A percentile compares a stretch with the other conserved stretches of the same genome.
These are phyloP conservation scores for Tragelaphus scriptus DNA, from an alignment of 2,113 vertebrate genomes.

Conservation along the genomic window DNA sequence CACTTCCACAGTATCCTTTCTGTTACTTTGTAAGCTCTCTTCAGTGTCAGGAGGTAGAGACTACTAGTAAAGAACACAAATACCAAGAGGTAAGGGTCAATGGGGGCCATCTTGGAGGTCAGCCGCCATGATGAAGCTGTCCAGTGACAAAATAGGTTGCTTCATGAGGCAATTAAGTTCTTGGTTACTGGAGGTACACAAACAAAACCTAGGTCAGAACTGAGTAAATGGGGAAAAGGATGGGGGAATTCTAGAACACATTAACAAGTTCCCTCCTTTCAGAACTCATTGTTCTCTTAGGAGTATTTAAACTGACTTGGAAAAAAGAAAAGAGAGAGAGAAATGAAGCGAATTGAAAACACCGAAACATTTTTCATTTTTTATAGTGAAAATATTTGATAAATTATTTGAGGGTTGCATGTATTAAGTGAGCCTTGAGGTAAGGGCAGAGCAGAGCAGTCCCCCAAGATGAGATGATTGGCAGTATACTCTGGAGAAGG, in stretches of 20 bases:
- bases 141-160: background rate
- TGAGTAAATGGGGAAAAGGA: background rate
- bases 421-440: slow-evolving; percentile 55
- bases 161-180: background rate
- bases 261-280: background rate
- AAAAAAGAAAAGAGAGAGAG: background rate
- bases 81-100: background rate
- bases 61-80: background rate
- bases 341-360: background rate
- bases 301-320: background rate
- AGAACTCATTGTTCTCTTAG: background rate
- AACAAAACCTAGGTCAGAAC: background rate
- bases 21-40: background rate
- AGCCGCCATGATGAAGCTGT: background rate
- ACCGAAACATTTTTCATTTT: slow-evolving; percentile 36
- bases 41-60: background rate
- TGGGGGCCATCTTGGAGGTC: background rate
- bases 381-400: slow-evolving; percentile 48
- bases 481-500: slow-evolving; percentile 55
- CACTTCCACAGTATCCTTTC: no score
- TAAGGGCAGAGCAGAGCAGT: slow-evolving; percentile 27
- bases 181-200: background rate
- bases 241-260: background rate
- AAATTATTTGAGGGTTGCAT: slow-evolving; percentile 47
- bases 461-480: slow-evolving; percentile 64